Evolutionary conservation across 2,888 invertebrate species (phyloP).

Genomic region (Ophion obscuratus): DNA sequence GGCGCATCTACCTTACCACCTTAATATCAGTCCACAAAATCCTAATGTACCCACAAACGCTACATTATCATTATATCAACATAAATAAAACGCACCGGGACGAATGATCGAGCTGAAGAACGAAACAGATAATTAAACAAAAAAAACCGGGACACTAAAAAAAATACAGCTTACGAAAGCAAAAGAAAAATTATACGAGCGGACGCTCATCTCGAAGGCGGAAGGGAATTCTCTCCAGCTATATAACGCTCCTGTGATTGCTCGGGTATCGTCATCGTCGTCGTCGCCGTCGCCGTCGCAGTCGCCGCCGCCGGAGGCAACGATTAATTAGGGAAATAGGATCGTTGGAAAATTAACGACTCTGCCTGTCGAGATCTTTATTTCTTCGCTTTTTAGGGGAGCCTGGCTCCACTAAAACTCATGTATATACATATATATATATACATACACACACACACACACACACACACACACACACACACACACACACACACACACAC

Average conservation of each 20-base stretch:
- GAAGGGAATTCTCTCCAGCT: constrained; percentile 39
- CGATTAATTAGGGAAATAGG: constrained; percentile 64
- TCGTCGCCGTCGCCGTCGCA: not conserved
- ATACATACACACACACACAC: not conserved
- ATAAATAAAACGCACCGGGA: too few species aligned
- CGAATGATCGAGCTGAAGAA: too few species aligned
- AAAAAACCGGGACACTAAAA: constrained; percentile 1
- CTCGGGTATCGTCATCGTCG: constrained; percentile 30
- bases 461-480: not conserved
- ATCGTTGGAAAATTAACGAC: constrained; percentile 56
- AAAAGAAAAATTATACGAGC: constrained; percentile 39
- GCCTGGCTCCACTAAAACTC: not conserved
- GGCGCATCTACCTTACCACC: too few species aligned
- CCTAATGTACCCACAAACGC: too few species aligned
- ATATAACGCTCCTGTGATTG: constrained; percentile 12
- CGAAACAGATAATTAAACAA: not conserved
- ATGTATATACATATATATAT: not conserved
- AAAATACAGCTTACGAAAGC: constrained; percentile 4
- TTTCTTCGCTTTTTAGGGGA: constrained; percentile 5
- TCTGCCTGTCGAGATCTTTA: constrained; percentile 14
- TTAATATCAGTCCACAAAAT: too few species aligned
- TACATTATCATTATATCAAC: too few species aligned
- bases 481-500: not conserved
- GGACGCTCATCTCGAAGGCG: constrained; percentile 51
- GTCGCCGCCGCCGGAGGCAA: constrained; percentile 28